Percentiles rank a stretch among this genome's conserved stretches.
phyloP scores from a whole-genome alignment of 2,113 vertebrate species.

The Anhinga anhinga region DNA sequence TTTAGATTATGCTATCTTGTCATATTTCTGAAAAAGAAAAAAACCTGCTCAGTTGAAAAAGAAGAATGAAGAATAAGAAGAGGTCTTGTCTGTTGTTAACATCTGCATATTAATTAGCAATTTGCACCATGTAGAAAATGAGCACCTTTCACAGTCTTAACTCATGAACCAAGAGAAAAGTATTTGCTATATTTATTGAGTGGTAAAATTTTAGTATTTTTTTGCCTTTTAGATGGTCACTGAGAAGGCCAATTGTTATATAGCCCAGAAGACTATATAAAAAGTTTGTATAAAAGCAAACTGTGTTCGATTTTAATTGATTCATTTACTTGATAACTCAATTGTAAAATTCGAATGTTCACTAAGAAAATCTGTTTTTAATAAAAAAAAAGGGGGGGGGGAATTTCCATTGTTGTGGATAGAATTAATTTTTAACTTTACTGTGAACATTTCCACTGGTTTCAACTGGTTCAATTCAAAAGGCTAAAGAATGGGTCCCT shows the following conservation, averaged over 20 bases:
- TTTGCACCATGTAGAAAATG: background rate
- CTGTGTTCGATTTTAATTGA: background rate
- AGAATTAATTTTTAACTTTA: conserved; percentile 21
- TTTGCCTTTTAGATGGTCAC: background rate
- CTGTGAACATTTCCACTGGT: background rate
- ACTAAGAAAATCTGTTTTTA: background rate
- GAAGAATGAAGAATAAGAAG: background rate
- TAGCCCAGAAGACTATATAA: background rate
- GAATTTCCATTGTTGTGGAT: background rate
- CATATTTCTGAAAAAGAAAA: background rate
- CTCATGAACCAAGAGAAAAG: background rate
- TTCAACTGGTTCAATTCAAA: background rate
- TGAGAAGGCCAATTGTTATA: background rate
- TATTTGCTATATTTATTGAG: background rate
- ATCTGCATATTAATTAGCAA: background rate
- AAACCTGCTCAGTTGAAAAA: background rate
- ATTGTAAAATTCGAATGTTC: background rate
- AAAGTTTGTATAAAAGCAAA: background rate
- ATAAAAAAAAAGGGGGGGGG: background rate
- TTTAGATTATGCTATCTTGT: background rate
- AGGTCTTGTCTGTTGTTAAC: background rate
- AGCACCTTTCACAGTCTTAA: background rate
- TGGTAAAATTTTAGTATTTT: background rate
- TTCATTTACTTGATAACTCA: background rate
- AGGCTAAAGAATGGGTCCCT: background rate